Conservation (phyloP, 2,113 vertebrate genomes). For the Corythoichthys intestinalis region DNA sequence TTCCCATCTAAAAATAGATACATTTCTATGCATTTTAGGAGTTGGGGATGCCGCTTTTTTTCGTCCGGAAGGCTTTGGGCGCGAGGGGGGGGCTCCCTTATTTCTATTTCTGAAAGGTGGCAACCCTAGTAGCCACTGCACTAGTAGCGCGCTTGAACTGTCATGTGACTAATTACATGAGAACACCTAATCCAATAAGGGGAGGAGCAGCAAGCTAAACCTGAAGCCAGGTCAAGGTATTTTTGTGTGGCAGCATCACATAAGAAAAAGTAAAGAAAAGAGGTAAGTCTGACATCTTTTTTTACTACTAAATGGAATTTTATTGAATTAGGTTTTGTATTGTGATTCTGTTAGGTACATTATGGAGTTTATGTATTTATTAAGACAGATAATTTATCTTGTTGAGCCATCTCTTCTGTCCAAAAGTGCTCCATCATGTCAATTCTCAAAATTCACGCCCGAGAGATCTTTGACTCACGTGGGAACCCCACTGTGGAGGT, state of each 20-base stretch:
- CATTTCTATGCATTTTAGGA: too few species aligned
- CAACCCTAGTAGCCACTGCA: too few species aligned
- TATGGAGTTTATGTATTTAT: neutral
- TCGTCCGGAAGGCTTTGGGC: too few species aligned
- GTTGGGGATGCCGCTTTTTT: too few species aligned
- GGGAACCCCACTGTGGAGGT: constrained; percentile 97
- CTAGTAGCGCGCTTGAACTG: constrained; percentile 13
- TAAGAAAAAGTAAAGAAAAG: constrained; percentile 17
- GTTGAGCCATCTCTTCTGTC: constrained; percentile 8
- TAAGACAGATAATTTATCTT: neutral
- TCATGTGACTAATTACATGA: constrained; percentile 60
- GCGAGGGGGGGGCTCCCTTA: too few species aligned
- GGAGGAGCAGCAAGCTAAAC: constrained; percentile 40
- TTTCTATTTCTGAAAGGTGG: too few species aligned
- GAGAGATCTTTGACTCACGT: constrained; percentile 96
- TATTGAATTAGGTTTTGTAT: neutral
- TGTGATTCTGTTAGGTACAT: neutral
- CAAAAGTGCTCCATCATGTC: constrained; percentile 83
- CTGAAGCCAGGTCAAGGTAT: constrained; percentile 55
- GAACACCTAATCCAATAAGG: constrained; percentile 59
- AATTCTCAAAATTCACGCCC: constrained; percentile 81
- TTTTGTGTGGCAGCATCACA: constrained; percentile 34
- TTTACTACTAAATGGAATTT: neutral
- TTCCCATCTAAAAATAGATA: too few species aligned
- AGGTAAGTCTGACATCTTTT: neutral